A percentile compares a stretch with the other conserved stretches of the same genome.
Evolutionary conservation across 2,797 vertebrate species (phyloP).

Genomic region (Dermochelys coriacea): DNA sequence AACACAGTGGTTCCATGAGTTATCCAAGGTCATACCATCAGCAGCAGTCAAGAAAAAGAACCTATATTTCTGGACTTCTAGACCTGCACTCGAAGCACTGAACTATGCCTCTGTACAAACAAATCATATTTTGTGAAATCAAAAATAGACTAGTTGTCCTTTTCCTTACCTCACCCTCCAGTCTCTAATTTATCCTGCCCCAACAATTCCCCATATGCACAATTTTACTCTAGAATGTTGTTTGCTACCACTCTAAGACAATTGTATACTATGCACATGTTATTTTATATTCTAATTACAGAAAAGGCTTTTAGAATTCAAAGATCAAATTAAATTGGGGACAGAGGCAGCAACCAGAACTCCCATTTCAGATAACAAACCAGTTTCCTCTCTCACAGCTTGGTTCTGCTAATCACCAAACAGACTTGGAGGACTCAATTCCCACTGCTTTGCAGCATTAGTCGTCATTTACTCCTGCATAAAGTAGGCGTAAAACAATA

Average conservation of each 20-base stretch:
- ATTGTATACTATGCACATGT: background rate
- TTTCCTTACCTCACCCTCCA: rapidly evolving
- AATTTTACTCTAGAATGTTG: background rate
- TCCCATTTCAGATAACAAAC: background rate
- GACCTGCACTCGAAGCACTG: background rate
- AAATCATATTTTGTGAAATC: background rate
- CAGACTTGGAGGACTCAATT: rapidly evolving
- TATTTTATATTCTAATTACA: background rate
- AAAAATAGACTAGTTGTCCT: background rate
- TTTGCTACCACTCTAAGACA: too few species aligned
- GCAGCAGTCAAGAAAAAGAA: background rate
- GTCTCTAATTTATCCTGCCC: background rate
- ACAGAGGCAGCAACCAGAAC: background rate
- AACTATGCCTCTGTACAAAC: too few species aligned
- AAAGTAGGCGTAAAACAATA: background rate
- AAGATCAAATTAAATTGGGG: background rate
- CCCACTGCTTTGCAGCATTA: background rate
- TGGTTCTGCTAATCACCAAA: background rate
- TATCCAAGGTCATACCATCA: background rate
- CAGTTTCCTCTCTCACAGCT: background rate
- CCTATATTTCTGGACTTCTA: background rate
- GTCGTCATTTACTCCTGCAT: background rate
- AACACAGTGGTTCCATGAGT: background rate
- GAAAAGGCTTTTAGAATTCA: background rate
- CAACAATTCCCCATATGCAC: background rate